Evolutionary conservation across 2,888 invertebrate genomes (phyloP).

Genomic region (Byasa hedistus): DNA sequence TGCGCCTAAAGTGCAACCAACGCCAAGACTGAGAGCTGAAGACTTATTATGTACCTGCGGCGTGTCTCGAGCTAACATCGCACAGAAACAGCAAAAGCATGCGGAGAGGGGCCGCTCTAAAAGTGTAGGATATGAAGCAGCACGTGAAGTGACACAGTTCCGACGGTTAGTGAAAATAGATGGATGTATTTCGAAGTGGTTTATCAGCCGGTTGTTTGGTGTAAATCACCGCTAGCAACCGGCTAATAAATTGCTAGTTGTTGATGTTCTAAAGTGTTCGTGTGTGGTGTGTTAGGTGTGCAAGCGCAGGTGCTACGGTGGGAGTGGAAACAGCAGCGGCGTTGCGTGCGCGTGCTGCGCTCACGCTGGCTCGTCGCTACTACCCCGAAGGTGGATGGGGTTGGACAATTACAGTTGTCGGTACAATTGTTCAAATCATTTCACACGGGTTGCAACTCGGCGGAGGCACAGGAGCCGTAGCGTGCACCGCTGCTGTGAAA

Average conservation of each 20-base stretch:
- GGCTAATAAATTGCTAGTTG: slow-evolving; percentile 22
- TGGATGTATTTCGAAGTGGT: slow-evolving; percentile 21
- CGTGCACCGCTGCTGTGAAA: slow-evolving; percentile 81
- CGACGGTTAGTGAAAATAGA: slow-evolving; percentile 68
- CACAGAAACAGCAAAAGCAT: slow-evolving; percentile 52
- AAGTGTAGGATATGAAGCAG: slow-evolving; percentile 74
- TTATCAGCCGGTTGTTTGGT: slow-evolving; percentile 35
- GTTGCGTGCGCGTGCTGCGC: slow-evolving; percentile 81
- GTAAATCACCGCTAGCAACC: neutral
- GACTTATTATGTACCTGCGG: slow-evolving; percentile 70
- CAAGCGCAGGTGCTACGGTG: slow-evolving; percentile 73
- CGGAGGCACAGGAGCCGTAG: slow-evolving; percentile 82
- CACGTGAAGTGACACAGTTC: slow-evolving; percentile 74
- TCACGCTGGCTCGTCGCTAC: slow-evolving; percentile 86
- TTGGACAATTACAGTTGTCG: slow-evolving; percentile 88
- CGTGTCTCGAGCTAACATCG: slow-evolving; percentile 48
- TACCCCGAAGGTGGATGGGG: slow-evolving; percentile 95
- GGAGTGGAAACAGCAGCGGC: slow-evolving; percentile 71
- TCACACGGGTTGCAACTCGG: slow-evolving; percentile 88
- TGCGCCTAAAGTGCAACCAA: slow-evolving; percentile 44
- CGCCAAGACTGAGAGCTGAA: slow-evolving; percentile 50
- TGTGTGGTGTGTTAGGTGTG: slow-evolving; percentile 69
- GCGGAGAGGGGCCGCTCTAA: slow-evolving; percentile 73
- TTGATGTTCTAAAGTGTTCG: slow-evolving; percentile 41
- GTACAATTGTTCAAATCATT: slow-evolving; percentile 85